phyloP scores from a whole-genome alignment of 1,140 invertebrate genomes.

The Pseudomyrmex sp. region DNA sequence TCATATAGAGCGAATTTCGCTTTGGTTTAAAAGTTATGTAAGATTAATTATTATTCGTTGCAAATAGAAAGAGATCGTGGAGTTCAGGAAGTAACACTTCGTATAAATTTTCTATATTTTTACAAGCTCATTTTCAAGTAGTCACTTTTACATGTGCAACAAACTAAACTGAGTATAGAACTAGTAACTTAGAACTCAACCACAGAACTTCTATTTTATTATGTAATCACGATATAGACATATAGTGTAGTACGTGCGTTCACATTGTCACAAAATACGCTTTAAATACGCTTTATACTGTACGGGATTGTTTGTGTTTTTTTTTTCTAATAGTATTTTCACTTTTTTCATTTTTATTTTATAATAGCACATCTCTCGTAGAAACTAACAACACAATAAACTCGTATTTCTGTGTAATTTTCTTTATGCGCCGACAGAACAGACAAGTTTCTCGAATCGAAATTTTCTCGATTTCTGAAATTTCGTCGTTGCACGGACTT shows the following conservation, averaged over 20 bases:
- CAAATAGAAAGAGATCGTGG: no score
- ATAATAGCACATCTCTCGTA: background rate
- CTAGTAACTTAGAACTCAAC: constrained; percentile 41
- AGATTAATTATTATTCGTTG: no score
- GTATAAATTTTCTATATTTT: no score
- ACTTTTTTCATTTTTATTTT: no score
- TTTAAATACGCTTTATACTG: background rate
- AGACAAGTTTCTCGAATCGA: constrained; percentile 46
- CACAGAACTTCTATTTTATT: constrained; percentile 38
- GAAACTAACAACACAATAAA: background rate
- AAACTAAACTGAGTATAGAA: constrained; percentile 44
- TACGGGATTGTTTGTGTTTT: background rate
- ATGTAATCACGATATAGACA: constrained; percentile 44
- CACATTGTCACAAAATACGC: no score
- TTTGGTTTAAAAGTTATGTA: no score
- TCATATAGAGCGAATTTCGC: no score
- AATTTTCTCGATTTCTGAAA: constrained; percentile 65
- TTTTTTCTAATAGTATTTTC: constrained; percentile 5
- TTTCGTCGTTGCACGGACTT: constrained; percentile 27
- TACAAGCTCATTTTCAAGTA: constrained; percentile 20
- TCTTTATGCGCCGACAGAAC: background rate
- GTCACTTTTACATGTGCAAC: constrained; percentile 32
- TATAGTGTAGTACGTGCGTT: background rate
- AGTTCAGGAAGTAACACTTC: no score
- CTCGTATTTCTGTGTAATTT: constrained; percentile 20